These are phyloP conservation scores for Tortricodes alternella DNA, from an alignment of 2,888 invertebrate species.

Conservation along the genomic window DNA sequence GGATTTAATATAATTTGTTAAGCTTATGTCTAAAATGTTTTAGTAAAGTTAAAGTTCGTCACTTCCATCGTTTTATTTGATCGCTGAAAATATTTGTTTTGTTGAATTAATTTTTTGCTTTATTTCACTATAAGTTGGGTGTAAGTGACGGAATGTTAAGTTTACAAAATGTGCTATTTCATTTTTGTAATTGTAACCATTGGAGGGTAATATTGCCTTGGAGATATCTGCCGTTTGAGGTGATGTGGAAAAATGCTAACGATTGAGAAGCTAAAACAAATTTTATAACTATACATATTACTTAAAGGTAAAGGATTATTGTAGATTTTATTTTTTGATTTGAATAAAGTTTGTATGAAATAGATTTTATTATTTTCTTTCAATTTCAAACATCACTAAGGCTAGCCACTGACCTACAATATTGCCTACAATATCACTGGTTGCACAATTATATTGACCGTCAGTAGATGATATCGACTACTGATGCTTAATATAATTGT, in stretches of 20 bases:
- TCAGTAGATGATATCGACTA: too few relatives aligned
- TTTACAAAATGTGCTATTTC: constrained; percentile 40
- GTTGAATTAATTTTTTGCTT: constrained; percentile 15
- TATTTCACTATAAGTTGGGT: constrained; percentile 17
- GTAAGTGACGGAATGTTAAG: constrained; percentile 45
- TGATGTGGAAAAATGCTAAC: constrained; percentile 40
- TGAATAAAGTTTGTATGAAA: constrained; percentile 83
- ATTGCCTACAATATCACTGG: too few relatives aligned
- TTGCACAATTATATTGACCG: too few relatives aligned
- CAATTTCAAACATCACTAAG: not conserved
- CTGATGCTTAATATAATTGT: too few relatives aligned
- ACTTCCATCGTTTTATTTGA: constrained; percentile 45
- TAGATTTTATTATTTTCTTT: constrained; percentile 41
- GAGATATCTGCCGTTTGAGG: constrained; percentile 35
- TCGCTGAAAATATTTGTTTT: constrained; percentile 10
- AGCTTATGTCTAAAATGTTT: constrained; percentile 67
- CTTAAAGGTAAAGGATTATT: constrained; percentile 72
- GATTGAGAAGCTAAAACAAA: constrained; percentile 67
- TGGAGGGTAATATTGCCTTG: constrained; percentile 58
- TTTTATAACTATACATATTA: constrained; percentile 72
- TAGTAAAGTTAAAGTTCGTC: constrained; percentile 55
- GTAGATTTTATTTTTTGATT: constrained; percentile 83
- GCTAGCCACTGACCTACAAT: too few relatives aligned
- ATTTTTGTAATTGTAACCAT: constrained; percentile 36
- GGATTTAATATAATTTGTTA: constrained; percentile 80